Percentiles rank a stretch among this genome's conserved stretches.
Conservation (phyloP, 2,888 invertebrate species). For the Macaria notata region DNA sequence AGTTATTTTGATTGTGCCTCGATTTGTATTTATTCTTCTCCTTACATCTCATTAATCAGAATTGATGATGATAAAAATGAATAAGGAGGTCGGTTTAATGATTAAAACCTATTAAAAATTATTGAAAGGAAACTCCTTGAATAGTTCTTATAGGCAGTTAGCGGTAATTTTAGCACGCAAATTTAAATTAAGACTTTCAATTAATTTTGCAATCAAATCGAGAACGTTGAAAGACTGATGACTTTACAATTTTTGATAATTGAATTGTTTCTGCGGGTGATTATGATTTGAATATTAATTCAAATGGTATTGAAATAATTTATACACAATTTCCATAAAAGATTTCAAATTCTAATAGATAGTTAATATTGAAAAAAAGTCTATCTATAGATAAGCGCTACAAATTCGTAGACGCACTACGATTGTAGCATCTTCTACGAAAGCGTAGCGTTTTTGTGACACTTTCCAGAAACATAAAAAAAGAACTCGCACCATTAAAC, state of each 20-base stretch:
- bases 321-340: no score
- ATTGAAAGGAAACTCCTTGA: slow-evolving; percentile 62
- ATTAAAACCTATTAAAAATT: slow-evolving; percentile 56
- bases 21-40: slow-evolving; percentile 17
- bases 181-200: slow-evolving; percentile 14
- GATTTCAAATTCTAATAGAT: no score
- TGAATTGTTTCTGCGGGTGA: no score
- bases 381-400: no score
- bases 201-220: slow-evolving; percentile 6
- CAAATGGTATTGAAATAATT: no score
- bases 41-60: slow-evolving; percentile 41
- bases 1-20: background rate
- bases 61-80: slow-evolving; percentile 40
- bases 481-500: background rate
- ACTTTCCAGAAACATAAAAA: background rate
- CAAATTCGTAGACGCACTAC: slow-evolving; percentile 9
- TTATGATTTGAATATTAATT: no score
- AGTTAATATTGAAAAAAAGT: no score
- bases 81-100: slow-evolving; percentile 59
- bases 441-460: slow-evolving; percentile 3
- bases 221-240: no score
- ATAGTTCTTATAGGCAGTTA: slow-evolving; percentile 40
- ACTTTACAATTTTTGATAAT: no score
- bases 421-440: slow-evolving; percentile 15
- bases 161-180: slow-evolving; percentile 7